A percentile compares a stretch with the other conserved stretches of the same genome.
phyloP scores from a whole-genome alignment of 1,140 invertebrate genomes.

The Eueides isabella region DNA sequence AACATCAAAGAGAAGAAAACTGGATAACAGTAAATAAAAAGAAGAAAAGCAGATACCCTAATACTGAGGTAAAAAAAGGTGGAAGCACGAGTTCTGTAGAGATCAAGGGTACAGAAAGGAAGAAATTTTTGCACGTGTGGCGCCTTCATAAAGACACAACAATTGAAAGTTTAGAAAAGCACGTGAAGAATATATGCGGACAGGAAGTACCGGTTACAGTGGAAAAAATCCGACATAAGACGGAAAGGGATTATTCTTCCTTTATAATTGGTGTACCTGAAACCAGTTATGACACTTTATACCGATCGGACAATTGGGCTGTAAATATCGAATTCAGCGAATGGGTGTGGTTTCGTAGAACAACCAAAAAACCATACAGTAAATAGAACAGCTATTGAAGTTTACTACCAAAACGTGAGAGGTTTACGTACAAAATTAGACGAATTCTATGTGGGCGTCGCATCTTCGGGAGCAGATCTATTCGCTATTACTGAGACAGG shows the following conservation, averaged over 20 bases:
- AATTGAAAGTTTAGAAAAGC: constrained; percentile 29
- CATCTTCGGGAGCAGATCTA: constrained; percentile 28
- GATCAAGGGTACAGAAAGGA: constrained; percentile 31
- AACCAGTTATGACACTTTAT: constrained; percentile 33
- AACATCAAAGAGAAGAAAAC: no score
- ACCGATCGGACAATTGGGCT: constrained; percentile 34
- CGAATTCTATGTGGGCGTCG: constrained; percentile 26
- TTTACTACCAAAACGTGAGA: constrained; percentile 39
- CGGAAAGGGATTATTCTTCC: constrained; percentile 39
- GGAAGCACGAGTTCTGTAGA: constrained; percentile 6
- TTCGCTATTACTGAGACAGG: constrained; percentile 40
- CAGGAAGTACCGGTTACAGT: constrained; percentile 26
- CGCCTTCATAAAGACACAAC: constrained; percentile 34
- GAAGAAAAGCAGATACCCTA: constrained; percentile 25
- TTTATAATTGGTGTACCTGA: constrained; percentile 43
- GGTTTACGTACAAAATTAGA: constrained; percentile 35
- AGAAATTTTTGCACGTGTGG: constrained; percentile 42
- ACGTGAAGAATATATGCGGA: constrained; percentile 25
- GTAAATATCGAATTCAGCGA: constrained; percentile 41
- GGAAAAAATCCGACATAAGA: constrained; percentile 43
- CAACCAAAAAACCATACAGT: constrained; percentile 11
- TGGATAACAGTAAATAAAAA: no score
- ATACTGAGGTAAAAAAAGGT: constrained; percentile 27
- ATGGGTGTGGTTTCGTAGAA: constrained; percentile 43
- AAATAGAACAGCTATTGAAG: constrained; percentile 21